A percentile compares a stretch with the other conserved stretches of the same genome.
phyloP scores from a whole-genome alignment of 2,113 vertebrate genomes.

The Heloderma charlesbogerti region DNA sequence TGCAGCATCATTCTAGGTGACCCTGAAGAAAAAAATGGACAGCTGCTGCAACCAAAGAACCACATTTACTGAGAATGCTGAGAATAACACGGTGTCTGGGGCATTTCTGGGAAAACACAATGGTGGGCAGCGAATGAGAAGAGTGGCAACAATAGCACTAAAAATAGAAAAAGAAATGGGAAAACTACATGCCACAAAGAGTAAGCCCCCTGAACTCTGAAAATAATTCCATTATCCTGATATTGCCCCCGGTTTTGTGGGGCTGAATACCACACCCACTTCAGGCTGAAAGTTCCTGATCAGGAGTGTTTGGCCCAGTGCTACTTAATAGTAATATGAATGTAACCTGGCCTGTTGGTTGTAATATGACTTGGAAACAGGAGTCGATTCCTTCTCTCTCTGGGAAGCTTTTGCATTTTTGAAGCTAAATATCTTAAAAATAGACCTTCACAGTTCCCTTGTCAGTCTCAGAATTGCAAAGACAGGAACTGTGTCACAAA shows the following conservation, averaged over 20 bases:
- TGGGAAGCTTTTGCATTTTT: neutral
- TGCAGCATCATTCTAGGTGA: too few species aligned
- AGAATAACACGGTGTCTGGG: neutral
- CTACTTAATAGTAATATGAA: neutral
- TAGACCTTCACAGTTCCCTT: neutral
- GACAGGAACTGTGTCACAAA: neutral
- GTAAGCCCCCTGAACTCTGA: neutral
- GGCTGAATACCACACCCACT: neutral
- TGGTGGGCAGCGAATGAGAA: neutral
- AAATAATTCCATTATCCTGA: neutral
- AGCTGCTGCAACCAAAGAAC: too few species aligned
- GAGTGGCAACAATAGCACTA: neutral
- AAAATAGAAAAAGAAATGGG: neutral
- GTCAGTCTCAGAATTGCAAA: neutral
- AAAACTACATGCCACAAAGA: neutral
- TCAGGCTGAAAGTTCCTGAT: neutral
- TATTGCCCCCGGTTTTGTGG: neutral
- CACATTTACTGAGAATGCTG: neutral
- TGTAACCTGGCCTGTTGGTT: neutral
- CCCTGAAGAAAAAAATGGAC: too few species aligned
- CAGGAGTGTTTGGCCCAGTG: neutral
- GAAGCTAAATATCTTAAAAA: slow-evolving; percentile 1
- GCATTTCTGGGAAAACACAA: neutral
- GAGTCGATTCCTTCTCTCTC: neutral
- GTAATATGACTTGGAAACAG: neutral